Base-by-base conservation (phyloP, 2,888 invertebrate species). In the Agrotis clavis region DNA sequence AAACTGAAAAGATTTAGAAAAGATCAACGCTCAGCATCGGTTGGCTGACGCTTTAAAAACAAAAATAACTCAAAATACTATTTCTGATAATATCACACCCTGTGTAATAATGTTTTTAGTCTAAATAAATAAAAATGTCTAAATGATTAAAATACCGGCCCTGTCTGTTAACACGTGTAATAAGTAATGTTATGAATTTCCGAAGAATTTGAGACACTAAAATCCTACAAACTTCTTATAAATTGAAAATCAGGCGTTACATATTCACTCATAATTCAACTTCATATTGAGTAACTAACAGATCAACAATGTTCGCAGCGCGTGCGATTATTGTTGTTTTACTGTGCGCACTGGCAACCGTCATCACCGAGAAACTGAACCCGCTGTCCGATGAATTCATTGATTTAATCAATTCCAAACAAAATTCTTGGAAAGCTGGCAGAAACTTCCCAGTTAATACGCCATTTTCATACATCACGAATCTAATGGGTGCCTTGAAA, bases 351-450 rank as follows among this genome's bases (percentile, higher is more conserved):
- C 2, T 59, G 35, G 21, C 60, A 60, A 48, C 11, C 47, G 41
- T 53, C 11, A 53, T 21, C 0, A 14, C 48, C 3, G 48, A 60
- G 41, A 25, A 53, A n/a, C 41, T 61, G 2, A 18, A 69, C 16
- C 77, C 74, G 13, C 56, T 74, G 13, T 69, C 77, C 14, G 70
- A 77, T n/a, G 70, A 69, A 61, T 74, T 56, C 18, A 74, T 77
- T 57, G n/a, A 60, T 35, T 19, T 61, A 9, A 69, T 74, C 1
- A 74, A 74, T 62, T 69, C 54, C 14, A 56, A 74, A 60, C 74
- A 76, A 56, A 69, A 25, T 5, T 50, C 60, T 19, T 74, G 69
- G 74, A 76, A n/a, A 69, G 77, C 77, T 0, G 77, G 74, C 45
- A 69, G 69, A 57, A 74, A 77, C 35, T 74, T 74, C 45, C 48